Evolutionary conservation across 2,888 invertebrate genomes (phyloP), one percentile per base, ranked within the genome.

Genomic region (Encarsia formosa): DNA sequence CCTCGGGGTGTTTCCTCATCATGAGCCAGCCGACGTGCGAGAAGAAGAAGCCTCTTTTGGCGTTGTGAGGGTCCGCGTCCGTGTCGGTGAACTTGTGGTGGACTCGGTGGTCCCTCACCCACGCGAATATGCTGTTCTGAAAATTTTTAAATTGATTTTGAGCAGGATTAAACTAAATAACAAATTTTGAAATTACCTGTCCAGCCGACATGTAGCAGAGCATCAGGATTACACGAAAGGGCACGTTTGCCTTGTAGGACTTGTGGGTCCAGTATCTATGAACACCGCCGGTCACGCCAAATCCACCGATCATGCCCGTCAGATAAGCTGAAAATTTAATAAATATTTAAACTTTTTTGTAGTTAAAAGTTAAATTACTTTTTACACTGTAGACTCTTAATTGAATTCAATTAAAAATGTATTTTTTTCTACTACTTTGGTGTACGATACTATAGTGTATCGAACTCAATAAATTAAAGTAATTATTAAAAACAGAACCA

Each of bases 1-100:
- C 91, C 53, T 88, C 87, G 0, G 91, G 91, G 71, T 93, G 93
- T 71, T 95, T 94, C 63, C 83, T 82, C 82, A 87, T 83, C 85
- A 89, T 86, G 19, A 95, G 78, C 96, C 95, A 96, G 19, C 95
- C 95, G 31, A 93, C 84, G 70, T 96, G 95, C 0, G 94, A 80
- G 76, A 94, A 96, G 77, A 91, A 91, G 75, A 96, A 93, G 0
- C 93, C 93, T 6, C 90, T 79, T 49, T 81, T 81, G 4, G 85
- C 83, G 70, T 91, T 85, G 69, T 91, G 91, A 0, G 91, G 91
- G 75, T 91, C 91, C 0, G 89, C 90, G 60, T 85, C 80, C 0
- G 88, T 88, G 39, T 61, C 59, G 0, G 79, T 78, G 73, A 78
- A 83, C 69, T 86, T 87, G 69, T 86, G 85, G 64, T 88, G 88